Evolutionary conservation across 1,140 invertebrate genomes (phyloP).

Genomic region (Pristionchus pacificus): DNA sequence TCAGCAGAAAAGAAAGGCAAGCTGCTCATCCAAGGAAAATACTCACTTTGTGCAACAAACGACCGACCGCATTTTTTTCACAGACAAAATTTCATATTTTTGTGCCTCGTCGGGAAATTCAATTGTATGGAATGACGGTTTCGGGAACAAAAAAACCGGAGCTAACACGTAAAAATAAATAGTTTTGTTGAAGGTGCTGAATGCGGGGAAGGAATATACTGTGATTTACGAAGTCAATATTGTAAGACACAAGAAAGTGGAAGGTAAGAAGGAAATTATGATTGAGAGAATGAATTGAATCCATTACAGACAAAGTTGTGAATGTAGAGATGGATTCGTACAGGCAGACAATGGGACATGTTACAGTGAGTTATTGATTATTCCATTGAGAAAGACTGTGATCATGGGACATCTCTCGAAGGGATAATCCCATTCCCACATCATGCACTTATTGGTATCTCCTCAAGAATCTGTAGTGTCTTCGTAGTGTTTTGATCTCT

Average conservation of each 20-base stretch:
- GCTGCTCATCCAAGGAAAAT: too few species aligned
- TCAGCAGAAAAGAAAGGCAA: too few species aligned
- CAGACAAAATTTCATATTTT: not conserved
- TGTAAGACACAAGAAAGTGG: not conserved
- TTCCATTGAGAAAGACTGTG: not conserved
- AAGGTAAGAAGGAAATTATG: slow-evolving; percentile 47
- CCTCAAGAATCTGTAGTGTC: not conserved
- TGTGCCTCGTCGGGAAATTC: not conserved
- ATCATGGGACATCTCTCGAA: not conserved
- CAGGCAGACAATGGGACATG: slow-evolving; percentile 26
- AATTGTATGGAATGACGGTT: not conserved
- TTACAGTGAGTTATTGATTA: slow-evolving; percentile 9
- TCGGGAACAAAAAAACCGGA: not conserved
- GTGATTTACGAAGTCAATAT: slow-evolving; percentile 40
- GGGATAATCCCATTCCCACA: not conserved
- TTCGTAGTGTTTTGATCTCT: not conserved
- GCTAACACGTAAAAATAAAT: not conserved
- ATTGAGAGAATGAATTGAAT: slow-evolving; percentile 55
- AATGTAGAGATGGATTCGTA: slow-evolving; percentile 48
- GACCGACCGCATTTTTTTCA: too few species aligned
- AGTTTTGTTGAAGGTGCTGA: not conserved
- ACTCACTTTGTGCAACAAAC: too few species aligned
- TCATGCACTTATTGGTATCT: not conserved
- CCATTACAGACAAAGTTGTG: slow-evolving; percentile 41
- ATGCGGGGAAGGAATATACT: not conserved